Conservation (phyloP, 2,888 invertebrate species). For the Morpho achilles region DNA sequence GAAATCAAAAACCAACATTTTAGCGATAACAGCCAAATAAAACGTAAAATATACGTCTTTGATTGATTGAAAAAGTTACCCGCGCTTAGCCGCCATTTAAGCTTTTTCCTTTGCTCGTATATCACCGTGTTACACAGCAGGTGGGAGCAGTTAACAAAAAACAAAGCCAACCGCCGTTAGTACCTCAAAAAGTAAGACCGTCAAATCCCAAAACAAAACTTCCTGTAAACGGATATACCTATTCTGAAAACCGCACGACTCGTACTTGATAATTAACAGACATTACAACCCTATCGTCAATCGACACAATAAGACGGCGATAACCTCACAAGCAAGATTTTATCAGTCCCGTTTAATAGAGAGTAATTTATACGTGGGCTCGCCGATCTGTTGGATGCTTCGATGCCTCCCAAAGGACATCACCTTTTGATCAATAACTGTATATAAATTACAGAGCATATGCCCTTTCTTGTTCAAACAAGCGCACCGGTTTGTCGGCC, state of each 20-base stretch:
- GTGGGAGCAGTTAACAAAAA: slow-evolving; percentile 23
- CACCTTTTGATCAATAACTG: slow-evolving; percentile 79
- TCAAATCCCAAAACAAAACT: slow-evolving; percentile 20
- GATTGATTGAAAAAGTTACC: slow-evolving; percentile 17
- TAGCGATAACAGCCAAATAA: slow-evolving; percentile 1
- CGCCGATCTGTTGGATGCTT: slow-evolving; percentile 57
- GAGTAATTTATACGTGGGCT: slow-evolving; percentile 59
- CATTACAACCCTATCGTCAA: slow-evolving; percentile 48
- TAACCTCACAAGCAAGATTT: slow-evolving; percentile 54
- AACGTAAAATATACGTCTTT: slow-evolving; percentile 8
- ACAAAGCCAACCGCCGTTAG: slow-evolving; percentile 24
- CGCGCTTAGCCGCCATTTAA: slow-evolving; percentile 21
- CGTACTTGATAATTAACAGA: slow-evolving; percentile 45
- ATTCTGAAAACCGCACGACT: slow-evolving; percentile 30
- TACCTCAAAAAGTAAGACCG: slow-evolving; percentile 21
- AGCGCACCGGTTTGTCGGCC: slow-evolving; percentile 57
- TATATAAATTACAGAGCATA: slow-evolving; percentile 76
- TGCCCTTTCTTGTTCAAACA: slow-evolving; percentile 70
- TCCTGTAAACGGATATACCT: slow-evolving; percentile 19
- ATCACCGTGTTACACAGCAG: slow-evolving; percentile 24
- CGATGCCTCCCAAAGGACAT: slow-evolving; percentile 71
- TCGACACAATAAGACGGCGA: slow-evolving; percentile 45
- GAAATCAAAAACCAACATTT: neutral
- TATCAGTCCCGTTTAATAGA: slow-evolving; percentile 67
- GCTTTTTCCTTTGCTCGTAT: slow-evolving; percentile 20